A percentile compares a stretch with the other conserved stretches of the same genome.
Conservation (phyloP, 1,140 invertebrate species). For the Caenorhabditis latens region DNA sequence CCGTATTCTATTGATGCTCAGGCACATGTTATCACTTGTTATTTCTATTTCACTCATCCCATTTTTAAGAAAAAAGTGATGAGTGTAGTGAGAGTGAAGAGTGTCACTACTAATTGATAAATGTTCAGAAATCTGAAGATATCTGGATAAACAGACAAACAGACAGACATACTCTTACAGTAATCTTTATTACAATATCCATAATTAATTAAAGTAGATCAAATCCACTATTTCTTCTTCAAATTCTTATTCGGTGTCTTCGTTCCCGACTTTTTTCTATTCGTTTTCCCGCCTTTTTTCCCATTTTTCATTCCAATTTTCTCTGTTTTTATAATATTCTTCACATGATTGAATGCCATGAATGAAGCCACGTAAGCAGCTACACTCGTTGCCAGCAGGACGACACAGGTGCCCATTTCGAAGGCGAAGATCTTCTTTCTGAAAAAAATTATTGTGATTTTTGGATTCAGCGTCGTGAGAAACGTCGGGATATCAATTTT, state of each 20-base stretch:
- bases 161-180: too few relatives aligned
- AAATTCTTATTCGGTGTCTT: too few relatives aligned
- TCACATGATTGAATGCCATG: background rate
- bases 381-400: background rate
- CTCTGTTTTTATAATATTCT: background rate
- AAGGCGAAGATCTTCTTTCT: background rate
- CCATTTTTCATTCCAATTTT: background rate
- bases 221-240: too few relatives aligned
- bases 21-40: constrained; percentile 10
- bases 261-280: too few relatives aligned
- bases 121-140: background rate
- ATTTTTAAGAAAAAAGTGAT: background rate
- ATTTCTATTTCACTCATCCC: constrained; percentile 40
- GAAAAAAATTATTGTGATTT: background rate
- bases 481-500: too few relatives aligned
- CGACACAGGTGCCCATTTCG: background rate
- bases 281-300: background rate
- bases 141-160: too few relatives aligned
- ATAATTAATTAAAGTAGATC: too few relatives aligned
- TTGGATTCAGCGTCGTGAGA: background rate
- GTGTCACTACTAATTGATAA: background rate
- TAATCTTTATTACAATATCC: too few relatives aligned
- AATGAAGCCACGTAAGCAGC: background rate
- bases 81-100: background rate
- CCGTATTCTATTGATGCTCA: constrained; percentile 19